A percentile compares a stretch with the other conserved stretches of the same genome.
phyloP scores from a whole-genome alignment of 2,797 vertebrate species.

The Acrossocheilus fasciatus region DNA sequence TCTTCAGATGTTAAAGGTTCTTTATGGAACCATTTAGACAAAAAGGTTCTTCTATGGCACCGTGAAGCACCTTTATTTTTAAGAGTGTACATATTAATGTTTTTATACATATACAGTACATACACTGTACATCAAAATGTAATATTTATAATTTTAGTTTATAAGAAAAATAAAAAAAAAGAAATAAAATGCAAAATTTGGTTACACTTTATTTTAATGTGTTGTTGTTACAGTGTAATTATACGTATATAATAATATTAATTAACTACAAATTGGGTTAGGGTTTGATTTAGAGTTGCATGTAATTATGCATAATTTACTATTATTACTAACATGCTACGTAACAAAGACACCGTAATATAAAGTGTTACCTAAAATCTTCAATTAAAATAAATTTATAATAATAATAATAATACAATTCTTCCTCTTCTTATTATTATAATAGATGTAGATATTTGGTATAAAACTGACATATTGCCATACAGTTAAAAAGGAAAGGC shows the following conservation, averaged over 20 bases:
- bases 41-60: no score
- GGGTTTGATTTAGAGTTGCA: background rate
- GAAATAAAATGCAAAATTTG: background rate
- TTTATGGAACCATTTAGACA: no score
- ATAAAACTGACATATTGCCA: background rate
- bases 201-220: no score
- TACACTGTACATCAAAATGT: background rate
- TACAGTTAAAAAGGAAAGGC: background rate
- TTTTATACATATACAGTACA: background rate
- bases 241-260: background rate
- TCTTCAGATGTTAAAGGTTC: no score
- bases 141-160: background rate
- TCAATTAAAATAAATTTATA: background rate
- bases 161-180: background rate
- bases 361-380: background rate
- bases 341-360: background rate
- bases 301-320: background rate
- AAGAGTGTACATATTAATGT: background rate
- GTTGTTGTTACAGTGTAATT: background rate
- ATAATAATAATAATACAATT: background rate
- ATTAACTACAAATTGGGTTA: background rate
- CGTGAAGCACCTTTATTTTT: no score
- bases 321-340: background rate
- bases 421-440: no score
- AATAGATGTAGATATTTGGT: background rate